Evolutionary conservation across 1,140 invertebrate species (phyloP).

Genomic region (Drosophila littoralis): DNA sequence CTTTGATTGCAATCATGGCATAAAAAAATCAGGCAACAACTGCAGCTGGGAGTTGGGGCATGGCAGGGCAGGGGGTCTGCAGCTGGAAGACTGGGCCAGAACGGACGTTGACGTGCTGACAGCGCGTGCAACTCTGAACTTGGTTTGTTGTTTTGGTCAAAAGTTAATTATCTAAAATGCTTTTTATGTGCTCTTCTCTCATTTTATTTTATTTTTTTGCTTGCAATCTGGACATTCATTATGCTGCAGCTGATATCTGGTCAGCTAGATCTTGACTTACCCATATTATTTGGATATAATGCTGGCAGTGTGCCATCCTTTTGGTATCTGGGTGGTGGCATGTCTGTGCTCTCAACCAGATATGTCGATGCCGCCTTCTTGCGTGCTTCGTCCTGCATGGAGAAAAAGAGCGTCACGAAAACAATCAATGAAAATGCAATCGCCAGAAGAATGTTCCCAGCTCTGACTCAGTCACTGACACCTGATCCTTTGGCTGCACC

Average conservation of each 20-base stretch:
- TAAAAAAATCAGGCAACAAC: slow-evolving; percentile 71
- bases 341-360: slow-evolving; percentile 85
- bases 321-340: slow-evolving; percentile 84
- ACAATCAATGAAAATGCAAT: slow-evolving; percentile 39
- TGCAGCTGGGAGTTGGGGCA: slow-evolving; percentile 13
- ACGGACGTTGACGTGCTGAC: slow-evolving; percentile 52
- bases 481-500: too few relatives aligned
- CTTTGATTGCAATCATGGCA: slow-evolving; percentile 81
- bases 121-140: slow-evolving; percentile 39
- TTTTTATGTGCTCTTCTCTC: slow-evolving; percentile 52
- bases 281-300: slow-evolving; percentile 84
- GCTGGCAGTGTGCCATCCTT: slow-evolving; percentile 85
- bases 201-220: neutral
- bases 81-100: slow-evolving; percentile 14
- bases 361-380: slow-evolving; percentile 87
- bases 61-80: neutral
- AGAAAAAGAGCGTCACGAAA: slow-evolving; percentile 19
- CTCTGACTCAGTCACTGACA: too few relatives aligned
- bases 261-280: slow-evolving; percentile 58
- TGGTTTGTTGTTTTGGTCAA: slow-evolving; percentile 66
- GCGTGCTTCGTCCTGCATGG: slow-evolving; percentile 86
- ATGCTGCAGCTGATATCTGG: slow-evolving; percentile 17
- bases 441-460: too few relatives aligned
- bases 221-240: slow-evolving; percentile 21
- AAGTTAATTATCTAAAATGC: slow-evolving; percentile 81